These are phyloP conservation scores for Mus caroli DNA, from an alignment of 2,797 vertebrate species.

Conservation along the genomic window DNA sequence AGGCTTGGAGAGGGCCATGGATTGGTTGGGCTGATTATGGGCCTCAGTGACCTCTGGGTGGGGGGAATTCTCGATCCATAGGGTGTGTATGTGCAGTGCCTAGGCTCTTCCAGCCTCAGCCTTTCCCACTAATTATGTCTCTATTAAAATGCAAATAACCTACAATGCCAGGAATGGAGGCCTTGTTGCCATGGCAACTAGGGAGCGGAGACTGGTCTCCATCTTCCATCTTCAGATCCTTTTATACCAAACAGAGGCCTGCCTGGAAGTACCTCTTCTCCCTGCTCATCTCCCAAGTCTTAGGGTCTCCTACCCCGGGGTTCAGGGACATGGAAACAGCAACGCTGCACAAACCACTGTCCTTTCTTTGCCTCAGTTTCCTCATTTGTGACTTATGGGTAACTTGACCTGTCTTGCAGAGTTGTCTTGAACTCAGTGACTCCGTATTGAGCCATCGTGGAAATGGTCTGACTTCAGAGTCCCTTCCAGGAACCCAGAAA, in stretches of 20 bases:
- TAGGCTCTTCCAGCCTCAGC: not conserved
- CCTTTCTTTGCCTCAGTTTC: constrained; percentile 55
- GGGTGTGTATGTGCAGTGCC: not conserved
- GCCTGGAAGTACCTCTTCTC: not conserved
- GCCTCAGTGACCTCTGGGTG: not conserved
- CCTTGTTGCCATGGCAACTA: constrained; percentile 87
- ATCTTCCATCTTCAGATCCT: constrained; percentile 74
- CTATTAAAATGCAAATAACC: constrained; percentile 91
- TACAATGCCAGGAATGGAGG: constrained; percentile 83
- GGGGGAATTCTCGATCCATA: not conserved
- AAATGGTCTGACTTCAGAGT: not conserved
- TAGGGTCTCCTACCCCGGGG: not conserved
- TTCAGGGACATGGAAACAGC: not conserved
- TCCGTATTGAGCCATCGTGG: not conserved
- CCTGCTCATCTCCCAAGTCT: not conserved
- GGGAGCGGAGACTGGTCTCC: constrained; percentile 70
- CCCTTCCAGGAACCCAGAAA: not conserved
- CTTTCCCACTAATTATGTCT: constrained; percentile 87
- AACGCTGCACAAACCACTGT: not conserved
- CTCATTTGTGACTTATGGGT: not conserved
- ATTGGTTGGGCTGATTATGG: not conserved
- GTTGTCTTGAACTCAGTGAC: not conserved
- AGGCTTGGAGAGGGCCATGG: not conserved
- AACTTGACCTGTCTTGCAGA: not conserved
- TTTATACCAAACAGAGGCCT: constrained; percentile 15